Conservation (phyloP, 2,888 invertebrate species). For the Yponomeuta sedellus region DNA sequence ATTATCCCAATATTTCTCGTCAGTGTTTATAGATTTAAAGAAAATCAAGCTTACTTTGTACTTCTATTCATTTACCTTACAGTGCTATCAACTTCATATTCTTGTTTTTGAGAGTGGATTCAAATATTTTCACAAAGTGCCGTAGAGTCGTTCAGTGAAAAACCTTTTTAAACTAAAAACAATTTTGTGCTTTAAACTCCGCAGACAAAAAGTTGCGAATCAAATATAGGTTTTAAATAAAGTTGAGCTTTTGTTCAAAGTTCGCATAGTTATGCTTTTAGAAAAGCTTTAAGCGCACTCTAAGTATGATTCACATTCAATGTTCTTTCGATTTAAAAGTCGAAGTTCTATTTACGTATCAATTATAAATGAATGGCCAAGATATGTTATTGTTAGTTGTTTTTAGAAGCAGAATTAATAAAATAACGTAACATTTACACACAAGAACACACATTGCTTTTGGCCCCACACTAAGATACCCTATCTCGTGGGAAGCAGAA, state of each 20-base stretch:
- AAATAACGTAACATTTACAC: no score
- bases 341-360: no score
- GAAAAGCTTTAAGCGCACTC: background rate
- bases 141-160: conserved; percentile 34
- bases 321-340: background rate
- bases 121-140: conserved; percentile 59
- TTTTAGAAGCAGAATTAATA: no score
- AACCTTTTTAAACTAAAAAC: conserved; percentile 31
- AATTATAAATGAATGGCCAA: no score
- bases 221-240: background rate
- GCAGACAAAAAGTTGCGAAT: background rate
- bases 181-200: background rate
- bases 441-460: no score
- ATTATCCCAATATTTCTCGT: no score
- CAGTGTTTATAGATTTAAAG: no score
- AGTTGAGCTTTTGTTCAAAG: background rate
- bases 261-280: background rate
- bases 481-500: no score
- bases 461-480: no score
- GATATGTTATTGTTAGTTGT: no score
- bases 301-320: background rate
- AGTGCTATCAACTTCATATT: background rate
- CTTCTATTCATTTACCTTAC: background rate
- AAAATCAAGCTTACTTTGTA: background rate
- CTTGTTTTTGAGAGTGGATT: conserved; percentile 40